Percentiles rank a stretch among this genome's conserved stretches.
Conservation (phyloP, 2,888 invertebrate genomes). For the Drosophila pseudotalamancana region DNA sequence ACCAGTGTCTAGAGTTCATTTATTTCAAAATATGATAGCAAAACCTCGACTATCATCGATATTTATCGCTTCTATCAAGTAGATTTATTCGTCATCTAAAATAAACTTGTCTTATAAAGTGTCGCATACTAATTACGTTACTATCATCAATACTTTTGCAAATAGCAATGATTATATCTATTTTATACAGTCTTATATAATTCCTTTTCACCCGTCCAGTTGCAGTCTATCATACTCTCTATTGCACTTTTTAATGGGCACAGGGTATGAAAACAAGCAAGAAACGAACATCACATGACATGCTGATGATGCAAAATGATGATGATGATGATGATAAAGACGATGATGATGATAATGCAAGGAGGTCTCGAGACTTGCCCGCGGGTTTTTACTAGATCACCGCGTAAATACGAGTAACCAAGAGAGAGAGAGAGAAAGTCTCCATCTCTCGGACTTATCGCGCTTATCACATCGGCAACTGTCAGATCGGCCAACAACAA, state of each 20-base stretch:
- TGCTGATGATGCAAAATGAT: slow-evolving; percentile 30
- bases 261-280: slow-evolving; percentile 16
- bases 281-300: slow-evolving; percentile 70
- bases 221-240: neutral
- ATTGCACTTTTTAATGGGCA: neutral
- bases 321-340: neutral
- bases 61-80: too few species aligned
- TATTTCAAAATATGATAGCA: too few species aligned
- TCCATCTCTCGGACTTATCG: slow-evolving; percentile 58
- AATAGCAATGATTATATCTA: too few species aligned
- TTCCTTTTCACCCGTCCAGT: too few species aligned
- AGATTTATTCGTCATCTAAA: too few species aligned
- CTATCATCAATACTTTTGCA: too few species aligned
- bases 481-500: slow-evolving; percentile 56
- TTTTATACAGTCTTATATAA: neutral
- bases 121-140: too few species aligned
- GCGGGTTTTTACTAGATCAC: slow-evolving; percentile 34
- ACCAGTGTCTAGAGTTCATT: too few species aligned
- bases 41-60: too few species aligned
- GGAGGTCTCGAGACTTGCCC: slow-evolving; percentile 64
- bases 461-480: slow-evolving; percentile 74
- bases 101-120: too few species aligned
- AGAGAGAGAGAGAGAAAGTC: neutral
- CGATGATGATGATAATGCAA: slow-evolving; percentile 33
- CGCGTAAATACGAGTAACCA: neutral